Percentiles rank a stretch among this genome's conserved stretches.
Evolutionary conservation across 2,888 invertebrate species (phyloP).

Genomic region (Andrena haemorrhoa): DNA sequence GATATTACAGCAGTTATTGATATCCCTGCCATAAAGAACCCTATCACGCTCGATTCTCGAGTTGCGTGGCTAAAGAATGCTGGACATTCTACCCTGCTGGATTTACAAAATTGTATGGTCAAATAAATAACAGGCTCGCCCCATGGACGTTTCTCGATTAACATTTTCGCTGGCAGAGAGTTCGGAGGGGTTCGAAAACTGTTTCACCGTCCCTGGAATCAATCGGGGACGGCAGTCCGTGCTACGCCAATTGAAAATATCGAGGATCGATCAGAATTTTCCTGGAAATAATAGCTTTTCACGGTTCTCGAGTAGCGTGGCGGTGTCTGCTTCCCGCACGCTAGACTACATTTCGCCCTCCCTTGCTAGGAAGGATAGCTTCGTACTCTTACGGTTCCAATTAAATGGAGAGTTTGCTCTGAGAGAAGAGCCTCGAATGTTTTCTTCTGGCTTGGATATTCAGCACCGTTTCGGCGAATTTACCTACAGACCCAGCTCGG

Average conservation of each 20-base stretch:
- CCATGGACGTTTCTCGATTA: conserved; percentile 10
- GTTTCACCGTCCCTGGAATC: conserved; percentile 8
- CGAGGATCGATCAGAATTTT: conserved; percentile 22
- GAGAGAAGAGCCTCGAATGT: conserved; percentile 20
- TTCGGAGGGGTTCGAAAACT: not conserved
- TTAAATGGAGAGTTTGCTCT: conserved; percentile 29
- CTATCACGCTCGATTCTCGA: conserved; percentile 43
- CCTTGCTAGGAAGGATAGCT: conserved; percentile 16
- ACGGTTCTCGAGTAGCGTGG: conserved; percentile 1
- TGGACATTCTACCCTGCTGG: not conserved
- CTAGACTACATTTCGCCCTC: conserved; percentile 6
- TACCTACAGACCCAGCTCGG: conserved; percentile 13
- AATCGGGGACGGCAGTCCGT: not conserved
- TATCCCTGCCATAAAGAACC: conserved; percentile 57
- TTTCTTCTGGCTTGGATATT: conserved; percentile 19
- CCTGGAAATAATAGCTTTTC: conserved; percentile 10
- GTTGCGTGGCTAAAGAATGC: conserved; percentile 5
- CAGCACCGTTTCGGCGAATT: conserved; percentile 29
- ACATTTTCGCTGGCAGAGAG: not conserved
- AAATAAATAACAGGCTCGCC: not conserved
- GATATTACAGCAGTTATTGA: conserved; percentile 56
- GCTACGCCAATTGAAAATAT: not conserved
- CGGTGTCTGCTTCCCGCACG: not conserved
- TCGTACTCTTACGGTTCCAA: conserved; percentile 29
- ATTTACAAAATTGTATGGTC: conserved; percentile 15